phyloP scores from a whole-genome alignment of 1,140 invertebrate species.

The Nephila pilipes region DNA sequence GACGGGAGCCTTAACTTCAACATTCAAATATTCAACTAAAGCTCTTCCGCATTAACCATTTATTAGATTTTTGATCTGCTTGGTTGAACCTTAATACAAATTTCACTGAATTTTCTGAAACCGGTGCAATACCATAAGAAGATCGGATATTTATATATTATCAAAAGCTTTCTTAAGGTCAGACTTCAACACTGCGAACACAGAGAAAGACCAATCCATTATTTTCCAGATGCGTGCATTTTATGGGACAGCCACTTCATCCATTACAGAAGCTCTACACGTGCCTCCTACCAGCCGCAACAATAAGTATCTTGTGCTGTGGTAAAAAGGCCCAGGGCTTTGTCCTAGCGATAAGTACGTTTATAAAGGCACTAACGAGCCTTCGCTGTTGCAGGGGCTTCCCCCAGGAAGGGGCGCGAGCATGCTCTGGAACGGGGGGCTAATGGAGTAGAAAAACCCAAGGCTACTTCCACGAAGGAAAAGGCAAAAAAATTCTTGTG shows the following conservation, averaged over 20 bases:
- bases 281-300: background rate
- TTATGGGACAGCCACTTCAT: background rate
- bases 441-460: constrained; percentile 49
- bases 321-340: background rate
- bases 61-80: too few relatives aligned
- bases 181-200: background rate
- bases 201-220: background rate
- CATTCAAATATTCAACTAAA: too few relatives aligned
- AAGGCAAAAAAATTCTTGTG: background rate
- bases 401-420: constrained; percentile 7
- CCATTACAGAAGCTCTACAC: background rate
- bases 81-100: too few relatives aligned
- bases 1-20: too few relatives aligned
- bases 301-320: background rate
- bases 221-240: background rate
- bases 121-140: too few relatives aligned
- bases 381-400: background rate
- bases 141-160: background rate
- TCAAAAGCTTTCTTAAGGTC: background rate
- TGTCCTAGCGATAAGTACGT: constrained; percentile 20
- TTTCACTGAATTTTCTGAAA: too few relatives aligned
- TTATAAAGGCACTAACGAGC: constrained; percentile 26
- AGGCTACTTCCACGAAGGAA: background rate
- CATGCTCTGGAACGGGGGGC: background rate
- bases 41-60: too few relatives aligned